Evolutionary conservation across 2,888 invertebrate genomes (phyloP), one percentile per base, ranked within the genome.

Genomic region (Nasonovia ribisnigri): DNA sequence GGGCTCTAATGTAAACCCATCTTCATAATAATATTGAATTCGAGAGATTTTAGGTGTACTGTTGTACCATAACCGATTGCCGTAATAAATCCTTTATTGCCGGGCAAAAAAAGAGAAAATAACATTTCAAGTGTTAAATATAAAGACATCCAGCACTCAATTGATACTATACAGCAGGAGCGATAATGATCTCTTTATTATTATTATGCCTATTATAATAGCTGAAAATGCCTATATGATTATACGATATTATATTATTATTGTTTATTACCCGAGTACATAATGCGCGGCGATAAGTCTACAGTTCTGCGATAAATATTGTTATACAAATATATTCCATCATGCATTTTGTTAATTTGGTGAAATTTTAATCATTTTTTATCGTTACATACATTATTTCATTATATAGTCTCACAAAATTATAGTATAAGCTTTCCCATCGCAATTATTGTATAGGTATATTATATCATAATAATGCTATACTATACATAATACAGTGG

Each of bases 271-370:
- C 67, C 4, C n/a, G n/a, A 16, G 13, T 67, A n/a, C n/a, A 67
- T 36, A 77, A 77, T 77, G 77, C 16, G 3, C 2, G 77, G 20
- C 20, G 36, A 77, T 8, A 77, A 77, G 77, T 77, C 20, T 6
- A 77, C 77, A 42, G 77, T 77, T 77, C 77, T 20, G 77, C 36
- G 36, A 77, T 77, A 77, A 77, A 77, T 77, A n/a, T 90, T 77
- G n/a, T n/a, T n/a, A n/a, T n/a, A n/a, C n/a, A n/a, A n/a, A n/a
- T n/a, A n/a, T n/a, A n/a, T n/a, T n/a, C n/a, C n/a, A n/a, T n/a
- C 36, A 48, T n/a, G 90, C 48, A 48, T 24, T 90, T 90, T 67
- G 46, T 90, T 90, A 67, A 90, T 90, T 90, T 48, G 90, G 90
- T 77, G 90, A 90, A 90, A 90, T 67, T 67, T 60, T 60, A n/a